Evolutionary conservation across 1,140 invertebrate genomes (phyloP).

Genomic region (Rhopalosiphum maidis): DNA sequence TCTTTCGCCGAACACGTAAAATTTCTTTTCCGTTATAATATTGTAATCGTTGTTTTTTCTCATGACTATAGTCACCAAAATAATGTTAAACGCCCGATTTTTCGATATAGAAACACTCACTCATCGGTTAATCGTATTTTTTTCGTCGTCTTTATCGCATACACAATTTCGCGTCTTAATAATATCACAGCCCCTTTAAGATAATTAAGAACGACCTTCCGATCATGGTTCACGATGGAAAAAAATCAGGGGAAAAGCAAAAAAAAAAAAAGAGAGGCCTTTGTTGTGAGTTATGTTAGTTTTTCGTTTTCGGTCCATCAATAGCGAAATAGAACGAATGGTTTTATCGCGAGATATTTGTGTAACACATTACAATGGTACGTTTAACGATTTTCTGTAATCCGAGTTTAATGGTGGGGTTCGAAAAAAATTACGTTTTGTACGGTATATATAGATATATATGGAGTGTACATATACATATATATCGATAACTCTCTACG

Average conservation of each 20-base stretch:
- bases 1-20: background rate
- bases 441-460: background rate
- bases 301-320: slow-evolving; percentile 13
- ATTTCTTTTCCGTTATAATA: background rate
- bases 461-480: background rate
- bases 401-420: slow-evolving; percentile 34
- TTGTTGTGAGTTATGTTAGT: background rate
- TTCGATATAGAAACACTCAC: too few species aligned
- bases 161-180: background rate
- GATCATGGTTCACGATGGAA: background rate
- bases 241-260: background rate
- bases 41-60: background rate
- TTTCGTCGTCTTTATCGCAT: too few species aligned
- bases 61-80: background rate
- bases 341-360: slow-evolving; percentile 26
- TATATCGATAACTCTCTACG: background rate
- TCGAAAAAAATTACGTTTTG: slow-evolving; percentile 26
- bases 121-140: background rate
- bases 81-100: background rate
- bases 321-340: slow-evolving; percentile 2
- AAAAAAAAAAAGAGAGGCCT: background rate
- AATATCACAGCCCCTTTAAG: background rate
- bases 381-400: slow-evolving; percentile 44
- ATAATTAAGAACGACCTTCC: background rate
- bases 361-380: slow-evolving; percentile 40